These are phyloP conservation scores for Gymnothorax javanicus DNA, from an alignment of 2,797 vertebrate genomes.

Conservation along the genomic window DNA sequence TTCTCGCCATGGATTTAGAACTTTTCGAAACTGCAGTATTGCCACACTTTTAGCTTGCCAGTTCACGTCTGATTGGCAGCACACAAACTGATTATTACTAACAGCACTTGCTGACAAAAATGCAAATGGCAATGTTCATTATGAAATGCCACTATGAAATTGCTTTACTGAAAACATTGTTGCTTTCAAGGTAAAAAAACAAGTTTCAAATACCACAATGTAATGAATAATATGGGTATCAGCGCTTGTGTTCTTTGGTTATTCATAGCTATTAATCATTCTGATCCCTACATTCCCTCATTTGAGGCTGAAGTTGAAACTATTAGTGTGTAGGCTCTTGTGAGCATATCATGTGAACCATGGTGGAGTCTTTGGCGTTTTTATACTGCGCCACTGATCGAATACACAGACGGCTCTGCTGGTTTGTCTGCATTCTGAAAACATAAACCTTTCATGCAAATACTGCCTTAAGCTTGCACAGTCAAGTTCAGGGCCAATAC, in stretches of 20 bases:
- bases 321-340: no score
- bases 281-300: no score
- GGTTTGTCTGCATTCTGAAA: no score
- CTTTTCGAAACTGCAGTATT: background rate
- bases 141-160: background rate
- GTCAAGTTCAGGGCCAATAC: slow-evolving; percentile 50
- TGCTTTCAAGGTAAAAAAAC: no score
- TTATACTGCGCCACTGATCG: no score
- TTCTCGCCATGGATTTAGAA: background rate
- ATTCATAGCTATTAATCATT: no score
- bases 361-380: no score
- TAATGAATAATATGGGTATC: no score
- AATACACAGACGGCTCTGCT: no score
- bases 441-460: background rate
- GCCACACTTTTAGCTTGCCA: background rate
- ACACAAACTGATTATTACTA: background rate
- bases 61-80: background rate
- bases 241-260: background rate
- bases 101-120: background rate
- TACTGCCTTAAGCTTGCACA: background rate
- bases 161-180: background rate
- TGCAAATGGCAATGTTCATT: background rate
- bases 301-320: no score
- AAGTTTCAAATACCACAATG: background rate
- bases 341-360: no score